Evolutionary conservation across 2,113 vertebrate species (phyloP).

Genomic region (Oryzias celebensis): DNA sequence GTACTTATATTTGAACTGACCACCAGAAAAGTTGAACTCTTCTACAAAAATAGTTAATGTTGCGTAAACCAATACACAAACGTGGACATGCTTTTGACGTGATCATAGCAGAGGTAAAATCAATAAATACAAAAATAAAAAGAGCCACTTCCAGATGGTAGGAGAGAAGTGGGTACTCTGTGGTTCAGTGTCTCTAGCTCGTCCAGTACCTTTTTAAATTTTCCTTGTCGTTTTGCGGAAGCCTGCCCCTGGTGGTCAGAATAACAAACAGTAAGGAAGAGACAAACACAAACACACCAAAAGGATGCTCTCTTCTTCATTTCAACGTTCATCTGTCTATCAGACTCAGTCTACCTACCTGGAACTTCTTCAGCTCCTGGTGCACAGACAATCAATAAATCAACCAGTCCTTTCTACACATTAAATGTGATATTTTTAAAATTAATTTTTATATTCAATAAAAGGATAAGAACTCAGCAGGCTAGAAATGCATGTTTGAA

Average conservation of each 20-base stretch:
- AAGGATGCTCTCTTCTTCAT: conserved; percentile 72
- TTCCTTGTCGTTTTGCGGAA: conserved; percentile 99
- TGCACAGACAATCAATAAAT: too few species aligned
- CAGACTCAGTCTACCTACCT: conserved; percentile 25
- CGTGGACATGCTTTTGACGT: conserved; percentile 49
- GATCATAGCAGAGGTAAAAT: conserved; percentile 26
- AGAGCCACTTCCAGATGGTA: conserved; percentile 42
- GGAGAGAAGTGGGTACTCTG: conserved; percentile 60
- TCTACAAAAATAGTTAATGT: neutral
- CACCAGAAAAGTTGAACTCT: conserved; percentile 52
- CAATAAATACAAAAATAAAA: conserved; percentile 27
- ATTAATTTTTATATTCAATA: too few species aligned
- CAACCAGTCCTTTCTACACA: too few species aligned
- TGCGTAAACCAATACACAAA: conserved; percentile 32
- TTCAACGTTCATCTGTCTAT: conserved; percentile 16
- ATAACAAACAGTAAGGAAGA: conserved; percentile 93
- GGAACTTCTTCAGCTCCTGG: neutral
- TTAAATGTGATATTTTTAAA: too few species aligned
- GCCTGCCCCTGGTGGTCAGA: conserved; percentile 99
- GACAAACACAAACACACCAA: conserved; percentile 86
- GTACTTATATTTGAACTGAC: conserved; percentile 38
- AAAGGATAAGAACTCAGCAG: too few species aligned
- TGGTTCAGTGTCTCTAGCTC: conserved; percentile 79
- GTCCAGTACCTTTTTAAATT: conserved; percentile 99
- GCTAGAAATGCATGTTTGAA: too few species aligned